Evolutionary conservation across 1,140 invertebrate genomes (phyloP).

Genomic region (Ostrea denselamellosa): DNA sequence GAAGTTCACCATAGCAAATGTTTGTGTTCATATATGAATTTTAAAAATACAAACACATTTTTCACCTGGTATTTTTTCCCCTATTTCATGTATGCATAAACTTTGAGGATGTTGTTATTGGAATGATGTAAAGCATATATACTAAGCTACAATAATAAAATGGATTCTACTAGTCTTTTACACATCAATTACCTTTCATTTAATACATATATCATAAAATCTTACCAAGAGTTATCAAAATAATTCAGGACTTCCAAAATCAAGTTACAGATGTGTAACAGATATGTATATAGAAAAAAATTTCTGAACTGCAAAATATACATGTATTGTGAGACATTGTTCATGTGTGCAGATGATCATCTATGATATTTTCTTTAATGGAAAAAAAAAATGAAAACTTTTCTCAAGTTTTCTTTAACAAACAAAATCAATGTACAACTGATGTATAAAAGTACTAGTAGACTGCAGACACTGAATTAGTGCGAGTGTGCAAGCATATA

Average conservation of each 20-base stretch:
- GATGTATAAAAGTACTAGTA: not conserved
- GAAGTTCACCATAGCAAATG: not conserved
- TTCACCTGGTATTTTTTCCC: not conserved
- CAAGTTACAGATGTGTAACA: too few relatives aligned
- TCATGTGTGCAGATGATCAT: too few relatives aligned
- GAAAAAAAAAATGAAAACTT: too few relatives aligned
- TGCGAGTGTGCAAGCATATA: not conserved
- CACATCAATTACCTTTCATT: not conserved
- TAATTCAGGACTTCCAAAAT: too few relatives aligned
- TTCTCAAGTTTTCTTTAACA: too few relatives aligned
- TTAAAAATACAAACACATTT: not conserved
- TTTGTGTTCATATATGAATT: not conserved
- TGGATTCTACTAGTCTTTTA: not conserved
- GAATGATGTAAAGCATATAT: not conserved
- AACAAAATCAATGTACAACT: not conserved
- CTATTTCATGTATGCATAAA: not conserved
- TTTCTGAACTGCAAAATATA: too few relatives aligned
- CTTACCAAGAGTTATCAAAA: too few relatives aligned
- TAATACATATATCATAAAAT: not conserved
- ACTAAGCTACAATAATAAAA: slow-evolving; percentile 3
- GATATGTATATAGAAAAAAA: too few relatives aligned
- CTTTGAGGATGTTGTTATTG: not conserved
- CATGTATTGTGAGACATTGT: too few relatives aligned
- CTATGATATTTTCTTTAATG: too few relatives aligned
- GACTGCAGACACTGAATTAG: not conserved